Base-by-base conservation (phyloP, 1,140 invertebrate genomes). In the Panulirus ornatus region DNA sequence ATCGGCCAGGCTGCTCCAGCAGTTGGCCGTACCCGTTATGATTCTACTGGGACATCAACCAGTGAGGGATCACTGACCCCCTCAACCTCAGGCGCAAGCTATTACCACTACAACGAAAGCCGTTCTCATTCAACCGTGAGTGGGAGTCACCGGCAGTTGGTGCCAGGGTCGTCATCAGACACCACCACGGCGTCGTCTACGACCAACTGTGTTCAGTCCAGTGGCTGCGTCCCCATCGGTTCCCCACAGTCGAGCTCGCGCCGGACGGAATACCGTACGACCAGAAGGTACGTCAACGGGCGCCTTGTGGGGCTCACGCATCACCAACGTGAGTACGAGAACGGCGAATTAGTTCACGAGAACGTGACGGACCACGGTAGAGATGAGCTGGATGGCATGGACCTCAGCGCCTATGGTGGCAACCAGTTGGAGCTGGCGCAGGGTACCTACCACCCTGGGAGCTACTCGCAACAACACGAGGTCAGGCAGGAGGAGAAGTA, bases 401-500 rank as follows among this genome's bases (percentile, higher is more conserved):
- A 89, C 42, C 47, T 83, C 34, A 38, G 71, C 6, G 66, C 70
- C 11, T 83, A 71, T 63, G 79, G 88, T 38, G 51, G 36, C 30
- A 34, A 42, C 30, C 88, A 89, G 38, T 14, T 89, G 47, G 38
- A 84, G 34, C 51, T 89, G 22, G 22, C 44, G 3, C 88, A 89
- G 9, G 88, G 81, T 2, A 83, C 30, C 71, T 83, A 83, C 66
- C 66, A 75, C 22, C 88, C 88, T 0, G 79, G 44, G 16, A 89
- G 79, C 63, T 83, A 83, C n/a, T 89, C 88, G 6, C 88, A 89
- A 47, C 88, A 71, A 19, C 88, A 89, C 38, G 88, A 89, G 71
- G 63, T 89, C 66, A 71, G 36, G 30, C 58, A 82, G 11, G 88
- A 89, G n/a, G 84, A 89, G 71, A 83, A 83, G 27, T 89, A 44